A percentile compares a stretch with the other conserved stretches of the same genome.
Conservation (phyloP, 2,888 invertebrate genomes). For the Nymphalis c-album region DNA sequence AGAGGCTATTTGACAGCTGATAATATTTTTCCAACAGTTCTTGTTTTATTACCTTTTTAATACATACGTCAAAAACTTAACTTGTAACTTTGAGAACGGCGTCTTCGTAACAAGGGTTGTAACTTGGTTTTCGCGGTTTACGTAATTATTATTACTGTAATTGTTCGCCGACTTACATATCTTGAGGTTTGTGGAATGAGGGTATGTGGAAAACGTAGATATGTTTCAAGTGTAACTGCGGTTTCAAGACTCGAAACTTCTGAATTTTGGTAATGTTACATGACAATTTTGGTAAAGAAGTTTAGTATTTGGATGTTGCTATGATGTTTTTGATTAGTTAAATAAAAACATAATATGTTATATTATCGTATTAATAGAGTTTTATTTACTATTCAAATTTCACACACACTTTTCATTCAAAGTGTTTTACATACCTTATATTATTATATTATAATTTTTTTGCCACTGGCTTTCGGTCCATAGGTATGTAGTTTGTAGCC, state of each 20-base stretch:
- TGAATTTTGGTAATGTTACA: neutral
- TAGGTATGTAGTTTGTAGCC: neutral
- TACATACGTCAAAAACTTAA: neutral
- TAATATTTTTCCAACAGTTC: too few relatives aligned
- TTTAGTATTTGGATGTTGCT: neutral
- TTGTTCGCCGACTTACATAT: slow-evolving; percentile 2
- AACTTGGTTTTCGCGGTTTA: neutral
- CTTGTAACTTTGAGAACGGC: neutral
- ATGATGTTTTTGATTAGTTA: neutral
- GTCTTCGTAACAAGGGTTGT: neutral
- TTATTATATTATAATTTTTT: neutral
- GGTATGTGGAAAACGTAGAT: neutral
- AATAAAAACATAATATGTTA: too few relatives aligned
- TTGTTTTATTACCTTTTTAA: too few relatives aligned
- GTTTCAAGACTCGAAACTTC: neutral
- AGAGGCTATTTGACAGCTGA: too few relatives aligned
- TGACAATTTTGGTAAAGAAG: neutral
- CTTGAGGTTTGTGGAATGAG: neutral
- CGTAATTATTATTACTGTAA: neutral
- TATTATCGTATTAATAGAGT: neutral
- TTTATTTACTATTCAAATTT: too few relatives aligned
- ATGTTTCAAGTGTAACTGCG: neutral
- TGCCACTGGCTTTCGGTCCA: neutral
- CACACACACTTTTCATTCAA: too few relatives aligned
- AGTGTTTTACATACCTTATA: too few relatives aligned